These are phyloP conservation scores for Acropternis orthonyx DNA, from an alignment of 2,797 vertebrate genomes.

Conservation along the genomic window DNA sequence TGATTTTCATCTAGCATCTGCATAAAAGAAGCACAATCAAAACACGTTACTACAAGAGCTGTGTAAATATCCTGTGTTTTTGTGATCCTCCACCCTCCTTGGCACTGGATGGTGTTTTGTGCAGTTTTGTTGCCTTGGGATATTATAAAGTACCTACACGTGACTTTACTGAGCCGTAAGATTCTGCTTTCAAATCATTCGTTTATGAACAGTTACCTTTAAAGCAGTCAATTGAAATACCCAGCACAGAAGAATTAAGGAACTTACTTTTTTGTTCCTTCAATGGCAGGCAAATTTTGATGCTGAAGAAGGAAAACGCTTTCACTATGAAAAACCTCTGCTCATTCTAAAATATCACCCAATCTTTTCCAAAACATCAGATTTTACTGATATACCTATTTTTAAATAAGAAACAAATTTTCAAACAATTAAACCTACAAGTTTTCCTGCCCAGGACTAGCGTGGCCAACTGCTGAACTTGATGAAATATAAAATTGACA, in stretches of 20 bases:
- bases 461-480: background rate
- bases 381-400: background rate
- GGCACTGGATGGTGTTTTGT: background rate
- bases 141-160: background rate
- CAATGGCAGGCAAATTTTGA: background rate
- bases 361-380: background rate
- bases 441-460: background rate
- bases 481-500: background rate
- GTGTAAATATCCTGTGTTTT: background rate
- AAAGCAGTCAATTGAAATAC: background rate
- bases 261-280: background rate
- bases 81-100: background rate
- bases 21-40: background rate
- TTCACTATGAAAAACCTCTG: background rate
- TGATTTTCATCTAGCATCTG: constrained; percentile 98
- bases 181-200: background rate
- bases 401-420: background rate
- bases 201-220: background rate
- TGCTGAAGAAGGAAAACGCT: background rate
- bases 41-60: background rate
- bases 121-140: background rate
- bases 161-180: background rate
- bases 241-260: background rate
- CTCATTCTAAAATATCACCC: background rate
- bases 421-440: background rate